These are phyloP conservation scores for Trachythela sp. DNA, from an alignment of 64 coral and sea anemone genomes.

Conservation along the genomic window DNA sequence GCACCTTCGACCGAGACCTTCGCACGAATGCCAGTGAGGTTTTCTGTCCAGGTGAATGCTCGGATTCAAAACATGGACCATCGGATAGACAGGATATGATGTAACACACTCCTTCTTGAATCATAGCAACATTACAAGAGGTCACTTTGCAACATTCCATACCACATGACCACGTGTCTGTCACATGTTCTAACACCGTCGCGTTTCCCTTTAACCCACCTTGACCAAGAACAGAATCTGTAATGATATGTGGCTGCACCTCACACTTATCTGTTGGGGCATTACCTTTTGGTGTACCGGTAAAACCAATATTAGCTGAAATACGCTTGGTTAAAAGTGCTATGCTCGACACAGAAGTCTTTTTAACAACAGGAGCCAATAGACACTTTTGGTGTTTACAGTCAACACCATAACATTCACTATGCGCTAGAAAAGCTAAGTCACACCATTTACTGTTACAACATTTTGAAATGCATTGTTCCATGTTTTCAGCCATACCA, in stretches of 20 bases:
- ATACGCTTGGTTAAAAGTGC: background rate
- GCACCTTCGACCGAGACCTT: background rate
- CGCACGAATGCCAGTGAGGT: background rate
- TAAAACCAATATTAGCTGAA: background rate
- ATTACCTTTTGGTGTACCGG: background rate
- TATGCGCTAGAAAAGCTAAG: slow-evolving; percentile 71
- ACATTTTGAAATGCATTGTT: slow-evolving; percentile 57
- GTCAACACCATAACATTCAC: slow-evolving; percentile 66
- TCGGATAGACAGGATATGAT: background rate
- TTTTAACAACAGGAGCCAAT: slow-evolving; percentile 38
- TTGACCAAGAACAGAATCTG: background rate
- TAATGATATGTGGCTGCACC: background rate
- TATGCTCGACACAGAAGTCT: background rate
- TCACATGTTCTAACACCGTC: slow-evolving; percentile 65
- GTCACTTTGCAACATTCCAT: background rate
- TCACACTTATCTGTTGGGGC: background rate
- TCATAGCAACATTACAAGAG: background rate
- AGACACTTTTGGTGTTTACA: slow-evolving; percentile 78
- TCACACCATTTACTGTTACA: slow-evolving; percentile 53
- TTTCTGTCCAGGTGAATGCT: background rate
- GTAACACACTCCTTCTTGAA: background rate
- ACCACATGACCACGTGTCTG: slow-evolving; percentile 15
- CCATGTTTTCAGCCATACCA: slow-evolving; percentile 63
- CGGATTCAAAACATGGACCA: slow-evolving; percentile 4
- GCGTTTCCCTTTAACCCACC: slow-evolving; percentile 30